phyloP scores from a whole-genome alignment of 1,140 invertebrate species.

The Chironomus tepperi region DNA sequence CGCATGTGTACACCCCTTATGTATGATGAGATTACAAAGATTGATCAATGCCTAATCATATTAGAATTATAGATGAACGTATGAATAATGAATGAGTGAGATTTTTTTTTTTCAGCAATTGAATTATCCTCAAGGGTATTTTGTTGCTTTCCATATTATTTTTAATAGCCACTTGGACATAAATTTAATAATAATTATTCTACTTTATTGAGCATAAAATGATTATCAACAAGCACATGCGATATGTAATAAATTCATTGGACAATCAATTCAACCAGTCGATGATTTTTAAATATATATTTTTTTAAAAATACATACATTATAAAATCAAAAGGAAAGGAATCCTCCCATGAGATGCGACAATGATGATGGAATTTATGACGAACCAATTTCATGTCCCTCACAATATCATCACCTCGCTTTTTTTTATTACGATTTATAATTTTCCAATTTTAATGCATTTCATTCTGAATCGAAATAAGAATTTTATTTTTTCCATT shows the following conservation, averaged over 20 bases:
- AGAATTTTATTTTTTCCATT: conserved; percentile 19
- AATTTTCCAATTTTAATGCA: conserved; percentile 14
- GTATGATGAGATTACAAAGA: background rate
- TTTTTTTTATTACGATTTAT: background rate
- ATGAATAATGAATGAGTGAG: no score
- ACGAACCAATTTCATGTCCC: background rate
- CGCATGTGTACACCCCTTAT: no score
- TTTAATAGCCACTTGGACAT: no score
- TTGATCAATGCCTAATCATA: conserved; percentile 2
- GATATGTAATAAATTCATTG: no score
- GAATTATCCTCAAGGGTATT: background rate
- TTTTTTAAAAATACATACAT: no score
- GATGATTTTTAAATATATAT: no score
- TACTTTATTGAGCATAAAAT: background rate
- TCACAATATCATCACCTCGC: background rate
- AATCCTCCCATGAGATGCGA: no score
- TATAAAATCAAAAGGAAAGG: no score
- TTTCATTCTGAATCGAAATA: background rate
- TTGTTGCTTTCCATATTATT: no score
- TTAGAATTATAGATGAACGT: background rate
- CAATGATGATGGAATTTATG: no score
- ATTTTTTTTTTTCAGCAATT: background rate
- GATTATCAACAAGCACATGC: no score
- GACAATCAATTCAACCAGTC: no score
- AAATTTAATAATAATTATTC: background rate